Evolutionary conservation across 2,888 invertebrate genomes (phyloP).

Genomic region (Agrotis segetum): DNA sequence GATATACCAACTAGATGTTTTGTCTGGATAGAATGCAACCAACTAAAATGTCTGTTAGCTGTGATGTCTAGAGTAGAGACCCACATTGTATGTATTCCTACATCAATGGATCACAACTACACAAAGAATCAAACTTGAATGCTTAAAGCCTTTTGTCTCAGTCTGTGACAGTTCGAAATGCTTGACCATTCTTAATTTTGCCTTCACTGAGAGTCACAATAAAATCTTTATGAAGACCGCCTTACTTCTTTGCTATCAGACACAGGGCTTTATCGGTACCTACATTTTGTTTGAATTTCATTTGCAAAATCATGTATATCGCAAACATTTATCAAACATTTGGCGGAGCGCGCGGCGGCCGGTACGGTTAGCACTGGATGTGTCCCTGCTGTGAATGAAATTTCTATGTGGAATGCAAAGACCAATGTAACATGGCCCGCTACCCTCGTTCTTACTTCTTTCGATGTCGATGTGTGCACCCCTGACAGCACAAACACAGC

Average conservation of each 20-base stretch:
- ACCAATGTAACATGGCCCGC: slow-evolving; percentile 78
- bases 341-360: slow-evolving; percentile 87
- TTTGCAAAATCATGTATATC: slow-evolving; percentile 68
- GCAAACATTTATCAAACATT: slow-evolving; percentile 73
- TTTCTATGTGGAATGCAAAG: slow-evolving; percentile 88
- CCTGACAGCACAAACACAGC: slow-evolving; percentile 86
- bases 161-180: slow-evolving; percentile 20
- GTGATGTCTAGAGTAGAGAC: slow-evolving; percentile 49
- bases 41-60: slow-evolving; percentile 40
- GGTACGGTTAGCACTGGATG: slow-evolving; percentile 82
- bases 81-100: slow-evolving; percentile 25
- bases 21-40: slow-evolving; percentile 30
- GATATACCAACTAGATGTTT: slow-evolving; percentile 32
- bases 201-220: slow-evolving; percentile 44
- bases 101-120: slow-evolving; percentile 35
- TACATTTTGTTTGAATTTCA: slow-evolving; percentile 58
- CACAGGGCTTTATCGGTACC: slow-evolving; percentile 62
- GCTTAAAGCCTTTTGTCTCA: slow-evolving; percentile 60
- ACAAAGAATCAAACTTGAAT: slow-evolving; percentile 35
- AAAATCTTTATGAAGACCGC: slow-evolving; percentile 7
- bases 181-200: slow-evolving; percentile 37
- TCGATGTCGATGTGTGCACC: slow-evolving; percentile 86
- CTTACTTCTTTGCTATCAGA: slow-evolving; percentile 46
- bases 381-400: slow-evolving; percentile 84
- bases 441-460: slow-evolving; percentile 75